Base-by-base conservation (phyloP, 2,797 vertebrate genomes). In the Leuciscus waleckii region DNA sequence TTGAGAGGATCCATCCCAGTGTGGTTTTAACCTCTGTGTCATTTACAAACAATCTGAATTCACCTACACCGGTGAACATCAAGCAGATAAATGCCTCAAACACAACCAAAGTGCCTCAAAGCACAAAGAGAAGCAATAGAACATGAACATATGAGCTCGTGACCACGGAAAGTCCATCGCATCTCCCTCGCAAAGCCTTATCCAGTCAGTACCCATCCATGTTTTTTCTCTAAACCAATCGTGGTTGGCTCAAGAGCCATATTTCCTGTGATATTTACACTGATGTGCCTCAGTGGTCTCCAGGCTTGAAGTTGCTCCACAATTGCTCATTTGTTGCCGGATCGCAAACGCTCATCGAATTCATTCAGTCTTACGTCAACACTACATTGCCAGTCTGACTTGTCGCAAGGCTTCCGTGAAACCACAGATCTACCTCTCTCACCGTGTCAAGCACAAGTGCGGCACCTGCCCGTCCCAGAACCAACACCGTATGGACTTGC, bases 21-120 rank as follows among this genome's bases (percentile, higher is more conserved):
- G 71, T 75, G 29, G 23, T 58, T 70, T 56, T 21, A 70, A n/a
- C n/a, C 56, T 79, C 37, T 21, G n/a, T 23, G 51, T 76, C 69
- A 73, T 19, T 21, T 32, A n/a, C 67, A 43, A 13, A 73, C 5
- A 43, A 41, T 79, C 39, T 61, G 51, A 46, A 37, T 63, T 63
- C 56, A 41, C 56, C 54, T 41, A 37, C 37, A 26, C 21, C 7
- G 58, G n/a, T 79, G 58, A 29, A 67, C 49, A 56, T 79, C 43
- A 80, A 65, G 65, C 79, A 71, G 69, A 81, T 26, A 41, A 74
- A 81, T 89, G 65, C 63, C 71, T 87, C 79, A 85, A 87, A 90
- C 91, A 91, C 92, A 92, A 84, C 90, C 91, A 92, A 95, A 95
- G 94, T 94, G 94, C 93, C 94, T 94, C 92, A 82, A 85, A 90